Percentiles rank a stretch among this genome's conserved stretches.
phyloP scores from a whole-genome alignment of 2,113 vertebrate genomes.

The Numida meleagris region DNA sequence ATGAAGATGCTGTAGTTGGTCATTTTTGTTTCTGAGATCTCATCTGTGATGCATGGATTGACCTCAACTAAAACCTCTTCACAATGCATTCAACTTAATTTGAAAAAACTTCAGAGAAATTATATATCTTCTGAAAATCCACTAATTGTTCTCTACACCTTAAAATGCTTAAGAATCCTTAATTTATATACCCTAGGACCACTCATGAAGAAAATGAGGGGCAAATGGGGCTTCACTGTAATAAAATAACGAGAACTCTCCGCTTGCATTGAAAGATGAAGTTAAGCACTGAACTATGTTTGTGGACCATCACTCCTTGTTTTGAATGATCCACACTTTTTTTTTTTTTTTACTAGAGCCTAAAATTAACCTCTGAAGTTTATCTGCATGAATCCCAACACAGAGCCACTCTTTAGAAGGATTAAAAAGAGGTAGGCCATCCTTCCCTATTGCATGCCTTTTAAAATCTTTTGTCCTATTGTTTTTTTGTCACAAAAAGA shows the following conservation, averaged over 20 bases:
- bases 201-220: neutral
- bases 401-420: neutral
- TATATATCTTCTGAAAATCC: neutral
- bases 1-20: neutral
- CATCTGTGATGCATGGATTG: too few species aligned
- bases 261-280: neutral
- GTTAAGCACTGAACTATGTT: neutral
- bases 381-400: neutral
- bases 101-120: neutral
- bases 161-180: neutral
- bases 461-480: neutral
- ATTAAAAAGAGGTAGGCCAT: neutral
- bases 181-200: neutral
- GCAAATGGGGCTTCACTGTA: neutral
- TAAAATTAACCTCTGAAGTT: neutral
- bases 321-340: neutral
- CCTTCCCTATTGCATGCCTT: neutral
- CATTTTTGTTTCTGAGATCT: neutral
- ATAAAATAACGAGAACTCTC: neutral
- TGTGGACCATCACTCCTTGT: neutral
- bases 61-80: neutral
- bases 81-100: neutral
- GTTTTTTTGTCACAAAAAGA: neutral
- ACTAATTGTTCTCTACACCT: neutral
- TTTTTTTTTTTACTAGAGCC: neutral